Conservation (phyloP, 2,888 invertebrate genomes). For the Drosophila infuscata region DNA sequence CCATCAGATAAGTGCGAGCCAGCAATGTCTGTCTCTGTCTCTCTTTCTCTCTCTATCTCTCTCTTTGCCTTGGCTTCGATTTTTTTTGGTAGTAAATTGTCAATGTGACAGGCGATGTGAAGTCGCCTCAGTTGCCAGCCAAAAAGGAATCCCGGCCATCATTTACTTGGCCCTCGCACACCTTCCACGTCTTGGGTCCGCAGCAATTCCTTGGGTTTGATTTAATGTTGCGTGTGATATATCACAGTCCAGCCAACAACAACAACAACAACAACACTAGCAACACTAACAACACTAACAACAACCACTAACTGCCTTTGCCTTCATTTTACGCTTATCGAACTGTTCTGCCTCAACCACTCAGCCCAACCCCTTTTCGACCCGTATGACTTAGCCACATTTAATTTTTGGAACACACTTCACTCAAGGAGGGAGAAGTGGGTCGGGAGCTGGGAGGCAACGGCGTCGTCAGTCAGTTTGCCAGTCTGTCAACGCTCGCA, state of each 20-base stretch:
- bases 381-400: slow-evolving; percentile 47
- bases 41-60: slow-evolving; percentile 2
- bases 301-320: slow-evolving; percentile 49
- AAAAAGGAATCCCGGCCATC: slow-evolving; percentile 57
- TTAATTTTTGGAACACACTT: slow-evolving; percentile 63
- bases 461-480: slow-evolving; percentile 50
- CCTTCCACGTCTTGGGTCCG: slow-evolving; percentile 47
- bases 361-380: slow-evolving; percentile 8
- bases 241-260: slow-evolving; percentile 65
- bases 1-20: slow-evolving; percentile 76
- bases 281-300: background rate
- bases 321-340: slow-evolving; percentile 77
- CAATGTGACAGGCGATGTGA: slow-evolving; percentile 78
- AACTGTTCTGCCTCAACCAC: slow-evolving; percentile 35
- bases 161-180: slow-evolving; percentile 54
- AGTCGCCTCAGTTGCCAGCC: slow-evolving; percentile 43
- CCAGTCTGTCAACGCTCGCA: slow-evolving; percentile 77
- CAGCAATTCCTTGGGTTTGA: slow-evolving; percentile 73
- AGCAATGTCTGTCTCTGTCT: slow-evolving; percentile 46
- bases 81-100: slow-evolving; percentile 80
- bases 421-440: background rate
- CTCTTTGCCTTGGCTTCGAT: slow-evolving; percentile 30
- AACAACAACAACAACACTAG: slow-evolving; percentile 13
- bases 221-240: slow-evolving; percentile 83
- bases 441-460: slow-evolving; percentile 7